A percentile compares a stretch with the other conserved stretches of the same genome.
These are phyloP conservation scores for Ephydatia muelleri DNA, from an alignment of 37 sponge, comb jelly and placozoan genomes.

Conservation along the genomic window DNA sequence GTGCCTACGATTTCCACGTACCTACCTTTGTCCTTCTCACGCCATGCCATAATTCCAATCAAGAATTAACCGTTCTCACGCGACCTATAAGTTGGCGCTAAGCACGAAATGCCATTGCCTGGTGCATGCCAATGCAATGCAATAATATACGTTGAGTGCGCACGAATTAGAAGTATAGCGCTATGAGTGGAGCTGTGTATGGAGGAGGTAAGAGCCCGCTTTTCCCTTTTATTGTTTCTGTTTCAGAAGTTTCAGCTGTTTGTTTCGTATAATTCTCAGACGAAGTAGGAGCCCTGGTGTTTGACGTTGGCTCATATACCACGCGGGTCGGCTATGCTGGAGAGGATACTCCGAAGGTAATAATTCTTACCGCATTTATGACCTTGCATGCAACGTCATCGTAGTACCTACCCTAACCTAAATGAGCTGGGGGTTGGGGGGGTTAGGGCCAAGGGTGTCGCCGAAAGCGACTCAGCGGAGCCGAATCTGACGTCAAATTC, in stretches of 20 bases:
- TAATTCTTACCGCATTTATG: slow-evolving; percentile 79
- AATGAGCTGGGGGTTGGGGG: too few species aligned
- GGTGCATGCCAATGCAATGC: too few species aligned
- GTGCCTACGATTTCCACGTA: not conserved
- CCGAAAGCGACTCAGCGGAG: too few species aligned
- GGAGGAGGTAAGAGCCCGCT: slow-evolving; percentile 52
- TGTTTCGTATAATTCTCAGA: slow-evolving; percentile 42
- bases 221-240: not conserved
- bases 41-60: too few species aligned
- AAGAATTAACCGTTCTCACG: not conserved
- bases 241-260: not conserved
- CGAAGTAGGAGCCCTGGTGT: slow-evolving; percentile 96
- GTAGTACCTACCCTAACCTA: too few species aligned
- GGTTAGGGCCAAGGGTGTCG: too few species aligned
- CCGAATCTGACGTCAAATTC: too few species aligned
- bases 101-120: too few species aligned
- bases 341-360: slow-evolving; percentile 96
- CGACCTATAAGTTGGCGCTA: not conserved
- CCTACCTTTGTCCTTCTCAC: not conserved
- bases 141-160: too few species aligned
- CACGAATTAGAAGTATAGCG: not conserved
- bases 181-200: too few species aligned
- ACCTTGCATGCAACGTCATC: not conserved
- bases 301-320: slow-evolving; percentile 90
- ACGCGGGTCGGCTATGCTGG: slow-evolving; percentile 97